Evolutionary conservation across 1,140 invertebrate genomes (phyloP).

Genomic region (Bradysia coprophila): DNA sequence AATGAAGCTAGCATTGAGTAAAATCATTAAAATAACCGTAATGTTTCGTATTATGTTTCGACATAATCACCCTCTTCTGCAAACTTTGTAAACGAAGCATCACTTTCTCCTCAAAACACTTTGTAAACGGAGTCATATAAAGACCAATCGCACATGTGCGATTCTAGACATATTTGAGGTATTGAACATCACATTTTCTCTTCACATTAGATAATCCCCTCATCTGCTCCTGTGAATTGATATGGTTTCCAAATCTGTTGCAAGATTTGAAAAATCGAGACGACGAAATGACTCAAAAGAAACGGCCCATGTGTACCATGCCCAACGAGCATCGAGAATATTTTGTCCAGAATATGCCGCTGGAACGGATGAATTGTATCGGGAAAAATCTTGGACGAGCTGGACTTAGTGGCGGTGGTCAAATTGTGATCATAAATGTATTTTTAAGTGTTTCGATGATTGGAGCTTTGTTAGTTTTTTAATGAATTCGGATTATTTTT

Average conservation of each 20-base stretch:
- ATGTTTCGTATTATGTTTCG: no score
- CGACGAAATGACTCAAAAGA: slow-evolving; percentile 71
- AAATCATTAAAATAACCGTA: no score
- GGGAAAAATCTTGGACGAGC: neutral
- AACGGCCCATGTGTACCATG: slow-evolving; percentile 61
- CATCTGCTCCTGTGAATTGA: slow-evolving; percentile 67
- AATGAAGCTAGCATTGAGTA: no score
- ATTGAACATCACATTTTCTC: no score
- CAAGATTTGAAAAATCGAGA: slow-evolving; percentile 52
- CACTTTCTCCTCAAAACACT: no score
- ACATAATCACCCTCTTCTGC: no score
- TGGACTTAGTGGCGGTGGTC: neutral
- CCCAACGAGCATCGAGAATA: slow-evolving; percentile 57
- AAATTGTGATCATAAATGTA: neutral
- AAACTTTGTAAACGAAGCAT: no score
- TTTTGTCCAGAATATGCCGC: slow-evolving; percentile 54
- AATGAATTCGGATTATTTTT: neutral
- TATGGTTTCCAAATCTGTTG: slow-evolving; percentile 70
- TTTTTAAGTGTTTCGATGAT: neutral
- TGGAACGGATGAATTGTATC: slow-evolving; percentile 61
- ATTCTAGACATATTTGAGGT: no score
- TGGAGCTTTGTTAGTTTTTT: neutral
- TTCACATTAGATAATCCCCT: slow-evolving; percentile 63
- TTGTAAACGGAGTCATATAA: no score
- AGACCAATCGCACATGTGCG: no score